Percentiles rank a stretch among this genome's conserved stretches.
Conservation (phyloP, 53 echinoderm and acorn worm species). For the Apostichopus leukothele region DNA sequence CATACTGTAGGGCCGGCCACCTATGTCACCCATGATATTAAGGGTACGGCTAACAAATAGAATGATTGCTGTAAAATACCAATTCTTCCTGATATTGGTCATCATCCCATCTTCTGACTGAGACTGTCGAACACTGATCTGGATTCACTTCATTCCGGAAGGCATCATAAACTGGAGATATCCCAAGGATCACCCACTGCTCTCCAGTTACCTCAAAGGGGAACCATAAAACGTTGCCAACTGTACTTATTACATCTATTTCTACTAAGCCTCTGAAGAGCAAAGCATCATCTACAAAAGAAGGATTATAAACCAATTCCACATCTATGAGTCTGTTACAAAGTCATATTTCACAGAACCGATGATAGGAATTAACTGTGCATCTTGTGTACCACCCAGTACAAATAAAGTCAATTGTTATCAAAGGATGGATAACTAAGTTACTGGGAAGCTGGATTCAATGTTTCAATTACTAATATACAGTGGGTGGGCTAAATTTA, state of each 20-base stretch:
- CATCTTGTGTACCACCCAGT: too few relatives aligned
- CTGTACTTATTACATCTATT: conserved; percentile 52
- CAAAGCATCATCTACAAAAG: conserved; percentile 63
- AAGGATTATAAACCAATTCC: too few relatives aligned
- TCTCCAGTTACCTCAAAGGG: conserved; percentile 49
- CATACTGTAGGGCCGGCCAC: too few relatives aligned
- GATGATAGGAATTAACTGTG: too few relatives aligned
- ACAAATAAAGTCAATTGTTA: too few relatives aligned
- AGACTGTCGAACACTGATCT: conserved; percentile 47
- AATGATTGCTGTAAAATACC: conserved; percentile 32
- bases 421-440: too few relatives aligned
- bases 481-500: too few relatives aligned
- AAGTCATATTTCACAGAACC: background rate
- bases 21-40: too few relatives aligned
- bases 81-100: conserved; percentile 39
- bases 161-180: conserved; percentile 27
- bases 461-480: too few relatives aligned
- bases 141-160: conserved; percentile 1
- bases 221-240: conserved; percentile 60
- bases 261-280: conserved; percentile 52
- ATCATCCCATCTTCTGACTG: conserved; percentile 62
- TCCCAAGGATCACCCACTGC: conserved; percentile 56
- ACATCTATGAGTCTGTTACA: background rate
- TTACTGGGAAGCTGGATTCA: too few relatives aligned
- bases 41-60: too few relatives aligned